phyloP scores from a whole-genome alignment of 2,888 invertebrate species.

The Phaonia tiefii region DNA sequence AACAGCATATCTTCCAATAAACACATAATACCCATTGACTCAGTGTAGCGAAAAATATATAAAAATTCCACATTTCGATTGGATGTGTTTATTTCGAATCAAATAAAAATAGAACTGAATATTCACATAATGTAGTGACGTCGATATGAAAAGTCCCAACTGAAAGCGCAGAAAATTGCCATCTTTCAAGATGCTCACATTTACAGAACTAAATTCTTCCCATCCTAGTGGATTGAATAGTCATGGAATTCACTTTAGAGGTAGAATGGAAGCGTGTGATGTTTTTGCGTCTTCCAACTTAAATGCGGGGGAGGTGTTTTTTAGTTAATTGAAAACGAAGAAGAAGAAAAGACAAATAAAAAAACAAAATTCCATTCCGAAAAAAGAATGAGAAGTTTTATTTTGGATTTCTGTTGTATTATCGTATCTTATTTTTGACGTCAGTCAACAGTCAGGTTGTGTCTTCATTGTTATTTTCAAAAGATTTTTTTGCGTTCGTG shows the following conservation, averaged over 20 bases:
- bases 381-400: conserved; percentile 3
- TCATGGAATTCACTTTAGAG: not conserved
- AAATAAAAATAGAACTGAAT: conserved; percentile 2
- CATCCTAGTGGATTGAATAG: not conserved
- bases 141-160: not conserved
- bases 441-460: conserved; percentile 17
- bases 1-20: not conserved
- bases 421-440: conserved; percentile 10
- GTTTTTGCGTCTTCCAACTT: too few relatives aligned
- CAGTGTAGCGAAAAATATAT: not conserved
- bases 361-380: conserved; percentile 23
- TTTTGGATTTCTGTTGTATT: not conserved
- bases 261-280: too few relatives aligned
- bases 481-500: too few relatives aligned
- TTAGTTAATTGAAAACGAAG: not conserved
- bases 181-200: too few relatives aligned
- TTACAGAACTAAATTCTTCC: too few relatives aligned
- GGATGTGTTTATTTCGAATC: conserved; percentile 2
- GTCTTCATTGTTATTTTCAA: conserved; percentile 15
- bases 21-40: not conserved
- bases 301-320: not conserved
- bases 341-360: not conserved
- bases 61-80: conserved; percentile 2
- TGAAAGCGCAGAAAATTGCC: too few relatives aligned
- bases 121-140: conserved; percentile 8